Evolutionary conservation across 2,797 vertebrate genomes (phyloP), one percentile per base, ranked within the genome.

Genomic region (Spinus pinus): DNA sequence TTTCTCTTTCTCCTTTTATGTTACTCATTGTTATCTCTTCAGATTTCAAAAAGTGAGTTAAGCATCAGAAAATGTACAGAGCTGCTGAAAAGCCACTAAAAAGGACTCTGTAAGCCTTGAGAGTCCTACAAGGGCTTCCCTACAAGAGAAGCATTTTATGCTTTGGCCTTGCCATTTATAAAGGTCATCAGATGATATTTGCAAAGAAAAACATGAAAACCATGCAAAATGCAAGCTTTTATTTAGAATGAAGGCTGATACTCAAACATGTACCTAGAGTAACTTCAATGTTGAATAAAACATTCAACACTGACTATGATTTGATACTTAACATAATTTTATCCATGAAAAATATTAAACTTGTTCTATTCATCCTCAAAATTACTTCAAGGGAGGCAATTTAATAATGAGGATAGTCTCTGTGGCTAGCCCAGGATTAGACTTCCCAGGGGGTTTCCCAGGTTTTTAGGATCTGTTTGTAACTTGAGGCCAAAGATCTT

Each of bases 11-110:
- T 77, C 67, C 60, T 96, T 96, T 95, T 73, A 91, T 89, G 88
- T 86, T 89, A 61, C 35, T 82, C 81, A 9, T 28, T 54, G 50
- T 65, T 95, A 95, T 94, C 91, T 94, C 61, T 75, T 95, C 79
- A 78, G 72, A 93, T 94, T 77, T 93, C 57, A 61, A 87, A 85
- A 93, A 94, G 46, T 65, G 61, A 95, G 75, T 66, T 74, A 93
- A 94, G 65, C 75, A 81, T 49, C n/a, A 92, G 86, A 94, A 95
- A 95, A 95, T 31, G 49, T 61, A 81, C 70, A 77, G 86, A 85
- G 60, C 50, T 77, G 56, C 67, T 91, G 49, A 94, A 93, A 67
- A 2, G 0, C 50, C 35, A 58, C 39, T 37, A 12, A 57, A 85
- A 94, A 41, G 33, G 37, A 18, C n/a, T 85, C 74, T 82, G 56